Base-by-base conservation (phyloP, 1,140 invertebrate genomes). In the Hermetia illucens region DNA sequence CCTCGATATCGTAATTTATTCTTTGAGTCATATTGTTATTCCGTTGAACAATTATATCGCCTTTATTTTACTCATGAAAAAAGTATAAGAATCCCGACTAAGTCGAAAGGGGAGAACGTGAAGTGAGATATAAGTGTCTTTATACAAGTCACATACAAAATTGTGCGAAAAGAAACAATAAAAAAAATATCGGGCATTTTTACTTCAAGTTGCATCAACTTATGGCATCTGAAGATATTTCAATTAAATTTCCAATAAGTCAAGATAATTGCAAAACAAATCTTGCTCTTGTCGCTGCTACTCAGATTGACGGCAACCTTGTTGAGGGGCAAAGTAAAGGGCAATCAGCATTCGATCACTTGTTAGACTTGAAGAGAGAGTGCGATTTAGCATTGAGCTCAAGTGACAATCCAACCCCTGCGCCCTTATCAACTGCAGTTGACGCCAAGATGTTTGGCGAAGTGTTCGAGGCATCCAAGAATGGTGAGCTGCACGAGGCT, bases 181-280 rank as follows among this genome's bases (percentile, higher is more conserved):
- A 27, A 27, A 27, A 13, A 27, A 27, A 13, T 27, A 13, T 27
- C 24, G n/a, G n/a, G n/a, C n/a, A n/a, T n/a, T n/a, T n/a, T 27
- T 27, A 9, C 13, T 27, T 27, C 8, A 35, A 35, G 34, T 35
- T 35, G 34, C 22, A 35, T 35, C 34, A 35, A 35, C 34, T 35
- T 35, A 35, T 35, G 34, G 34, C 34, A 35, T 35, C 31, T 20
- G 34, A 35, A 17, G 34, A 35, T 21, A 35, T 35, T n/a, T 35
- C 34, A 9, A 35, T 21, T 16, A 20, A 20, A 21, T 32, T 32
- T 8, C 30, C 10, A 32, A 32, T 32, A n/a, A n/a, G n/a, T n/a
- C n/a, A n/a, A n/a, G n/a, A n/a, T n/a, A n/a, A n/a, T 32, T 6
- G 30, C 5, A 32, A 6, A 8, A 6, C 10, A 32, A 32, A 10